phyloP scores from a whole-genome alignment of 2,113 vertebrate species.

The Hippocampus guttulatus region DNA sequence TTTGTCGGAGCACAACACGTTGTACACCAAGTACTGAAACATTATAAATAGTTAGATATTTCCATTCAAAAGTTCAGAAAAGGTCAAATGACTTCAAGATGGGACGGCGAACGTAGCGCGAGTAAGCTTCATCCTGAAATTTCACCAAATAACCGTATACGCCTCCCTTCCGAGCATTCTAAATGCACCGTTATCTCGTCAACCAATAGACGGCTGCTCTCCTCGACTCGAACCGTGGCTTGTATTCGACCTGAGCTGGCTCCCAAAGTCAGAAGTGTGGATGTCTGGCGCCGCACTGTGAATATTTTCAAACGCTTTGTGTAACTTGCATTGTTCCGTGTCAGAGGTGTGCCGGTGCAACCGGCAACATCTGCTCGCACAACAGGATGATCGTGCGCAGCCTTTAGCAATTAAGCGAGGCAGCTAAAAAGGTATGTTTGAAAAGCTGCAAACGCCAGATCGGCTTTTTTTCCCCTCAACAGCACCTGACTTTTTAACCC shows the following conservation, averaged over 20 bases:
- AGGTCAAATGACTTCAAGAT: no score
- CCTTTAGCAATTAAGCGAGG: constrained; percentile 15
- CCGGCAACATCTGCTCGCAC: constrained; percentile 18
- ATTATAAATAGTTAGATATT: not conserved
- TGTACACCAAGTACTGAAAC: no score
- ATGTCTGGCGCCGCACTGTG: not conserved
- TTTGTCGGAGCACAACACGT: not conserved
- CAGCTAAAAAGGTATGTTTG: constrained; percentile 17
- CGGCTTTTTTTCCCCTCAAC: constrained; percentile 23
- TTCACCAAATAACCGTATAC: no score
- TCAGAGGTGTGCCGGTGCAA: not conserved
- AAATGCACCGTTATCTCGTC: no score
- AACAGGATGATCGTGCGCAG: constrained; percentile 14
- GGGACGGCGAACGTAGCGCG: no score
- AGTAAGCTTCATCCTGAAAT: no score
- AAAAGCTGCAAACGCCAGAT: constrained; percentile 9
- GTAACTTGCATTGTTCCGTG: not conserved
- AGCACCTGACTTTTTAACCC: constrained; percentile 20
- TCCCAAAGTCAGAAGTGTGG: not conserved
- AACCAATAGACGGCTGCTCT: no score
- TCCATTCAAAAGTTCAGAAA: no score
- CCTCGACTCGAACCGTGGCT: no score
- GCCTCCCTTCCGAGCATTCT: no score
- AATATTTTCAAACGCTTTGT: constrained; percentile 4
- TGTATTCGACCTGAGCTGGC: not conserved